These are phyloP conservation scores for Lathamus discolor DNA, from an alignment of 2,113 vertebrate species.

Conservation along the genomic window DNA sequence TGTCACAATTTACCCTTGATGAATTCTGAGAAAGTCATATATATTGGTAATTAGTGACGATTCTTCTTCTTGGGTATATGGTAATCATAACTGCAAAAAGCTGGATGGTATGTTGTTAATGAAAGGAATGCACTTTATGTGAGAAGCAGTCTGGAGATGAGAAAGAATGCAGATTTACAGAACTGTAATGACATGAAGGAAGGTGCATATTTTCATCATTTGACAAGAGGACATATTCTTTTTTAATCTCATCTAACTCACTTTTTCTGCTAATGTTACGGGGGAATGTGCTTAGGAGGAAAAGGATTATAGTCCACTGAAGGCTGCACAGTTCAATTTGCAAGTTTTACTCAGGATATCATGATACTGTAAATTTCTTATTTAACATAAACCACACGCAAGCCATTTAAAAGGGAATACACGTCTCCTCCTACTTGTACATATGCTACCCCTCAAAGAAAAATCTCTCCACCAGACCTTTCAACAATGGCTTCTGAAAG, in stretches of 20 bases:
- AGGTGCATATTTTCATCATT: background rate
- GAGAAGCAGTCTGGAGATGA: background rate
- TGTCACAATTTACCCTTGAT: background rate
- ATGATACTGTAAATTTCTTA: background rate
- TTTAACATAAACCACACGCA: background rate
- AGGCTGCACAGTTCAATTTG: background rate
- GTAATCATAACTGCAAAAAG: background rate
- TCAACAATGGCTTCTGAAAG: background rate
- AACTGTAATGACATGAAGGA: background rate
- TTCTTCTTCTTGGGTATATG: background rate
- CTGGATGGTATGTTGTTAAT: background rate
- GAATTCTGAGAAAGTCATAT: background rate
- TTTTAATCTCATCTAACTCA: background rate
- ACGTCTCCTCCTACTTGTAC: background rate
- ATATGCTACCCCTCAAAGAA: background rate
- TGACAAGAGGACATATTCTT: background rate
- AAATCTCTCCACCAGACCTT: background rate
- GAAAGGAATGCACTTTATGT: background rate
- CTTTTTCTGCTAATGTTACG: background rate
- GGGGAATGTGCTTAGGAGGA: background rate
- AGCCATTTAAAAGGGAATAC: background rate
- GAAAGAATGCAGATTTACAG: background rate
- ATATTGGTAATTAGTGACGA: background rate
- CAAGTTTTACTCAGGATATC: background rate
- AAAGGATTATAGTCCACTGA: background rate